Evolutionary conservation across 1,140 invertebrate genomes (phyloP).

Genomic region (Pseudomyrmex pallidus): DNA sequence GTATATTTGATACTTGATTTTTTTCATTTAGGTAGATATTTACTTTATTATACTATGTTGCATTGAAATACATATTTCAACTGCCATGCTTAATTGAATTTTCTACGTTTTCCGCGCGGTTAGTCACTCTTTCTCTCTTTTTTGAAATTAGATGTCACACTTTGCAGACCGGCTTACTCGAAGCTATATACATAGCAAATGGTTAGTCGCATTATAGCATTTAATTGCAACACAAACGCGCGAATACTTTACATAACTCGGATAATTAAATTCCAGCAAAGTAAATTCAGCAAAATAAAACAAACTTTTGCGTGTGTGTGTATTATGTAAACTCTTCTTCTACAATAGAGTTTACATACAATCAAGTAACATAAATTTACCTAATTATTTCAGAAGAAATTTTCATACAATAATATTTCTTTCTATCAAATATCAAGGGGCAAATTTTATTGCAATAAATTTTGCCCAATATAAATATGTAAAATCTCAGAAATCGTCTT

Average conservation of each 20-base stretch:
- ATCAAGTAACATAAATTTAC: not conserved
- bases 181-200: constrained; percentile 5
- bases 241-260: constrained; percentile 44
- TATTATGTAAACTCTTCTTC: not conserved
- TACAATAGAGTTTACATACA: constrained; percentile 14
- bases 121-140: not conserved
- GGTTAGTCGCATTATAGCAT: constrained; percentile 45
- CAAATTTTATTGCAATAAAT: not conserved
- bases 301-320: not conserved
- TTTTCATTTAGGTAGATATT: not conserved
- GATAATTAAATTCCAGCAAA: constrained; percentile 51
- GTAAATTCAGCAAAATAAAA: constrained; percentile 30
- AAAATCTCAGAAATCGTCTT: not conserved
- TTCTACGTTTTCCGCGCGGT: constrained; percentile 4
- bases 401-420: not conserved
- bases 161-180: constrained; percentile 23
- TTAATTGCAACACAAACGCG: constrained; percentile 51
- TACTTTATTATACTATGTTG: not conserved
- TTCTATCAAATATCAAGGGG: not conserved
- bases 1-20: not conserved
- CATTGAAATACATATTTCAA: constrained; percentile 7
- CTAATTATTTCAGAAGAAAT: not conserved
- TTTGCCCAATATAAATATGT: not conserved
- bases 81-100: constrained; percentile 37
- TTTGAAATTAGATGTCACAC: constrained; percentile 51